Base-by-base conservation (phyloP, 2,888 invertebrate genomes). In the Anodontia alba region DNA sequence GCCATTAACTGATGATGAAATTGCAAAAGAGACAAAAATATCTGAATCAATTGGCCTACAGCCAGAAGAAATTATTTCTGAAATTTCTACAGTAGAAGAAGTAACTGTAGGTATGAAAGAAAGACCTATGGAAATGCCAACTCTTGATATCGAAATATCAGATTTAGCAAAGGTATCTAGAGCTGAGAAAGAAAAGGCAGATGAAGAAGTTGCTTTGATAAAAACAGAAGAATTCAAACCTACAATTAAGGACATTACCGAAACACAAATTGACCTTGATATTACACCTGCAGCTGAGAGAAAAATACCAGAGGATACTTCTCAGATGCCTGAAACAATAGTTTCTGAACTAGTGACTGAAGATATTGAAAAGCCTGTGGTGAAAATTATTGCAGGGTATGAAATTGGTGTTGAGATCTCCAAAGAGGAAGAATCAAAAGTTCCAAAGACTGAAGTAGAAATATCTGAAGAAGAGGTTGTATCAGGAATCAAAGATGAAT, bases 151-250 rank as follows among this genome's bases (percentile, higher is more conserved):
- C 20, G 69, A 62, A 68, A 66, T 66, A 23, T 29, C 68, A 66
- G 46, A 75, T 71, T 74, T 71, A 51, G 49, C 68, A 8, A 38
- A 73, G 23, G 74, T 67, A 33, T 29, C 42, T 17, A 54, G 43
- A 42, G 68, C 38, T n/a, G 33, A 26, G 26, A 68, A 71, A 23
- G 62, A 73, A 68, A 31, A 51, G 31, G 23, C 33, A 20, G 49
- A 46, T 15, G 43, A 12, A 20, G 62, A 57, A 23, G n/a, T 62
- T 20, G 7, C 57, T 17, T 5, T 31, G 23, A 42, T 42, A 7
- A 42, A 42, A 42, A 42, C 15, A 15, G 42, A 42, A 42, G 42
- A 42, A 15, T 7, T 42, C 42, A 42, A 15, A 7, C 42, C 46
- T 20, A 20, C 15, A 46, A 20, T 46, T 46, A 17, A 46, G 3